Percentiles rank a stretch among this genome's conserved stretches.
Evolutionary conservation across 1,140 invertebrate genomes (phyloP).

Genomic region (Bombus difficillimus): DNA sequence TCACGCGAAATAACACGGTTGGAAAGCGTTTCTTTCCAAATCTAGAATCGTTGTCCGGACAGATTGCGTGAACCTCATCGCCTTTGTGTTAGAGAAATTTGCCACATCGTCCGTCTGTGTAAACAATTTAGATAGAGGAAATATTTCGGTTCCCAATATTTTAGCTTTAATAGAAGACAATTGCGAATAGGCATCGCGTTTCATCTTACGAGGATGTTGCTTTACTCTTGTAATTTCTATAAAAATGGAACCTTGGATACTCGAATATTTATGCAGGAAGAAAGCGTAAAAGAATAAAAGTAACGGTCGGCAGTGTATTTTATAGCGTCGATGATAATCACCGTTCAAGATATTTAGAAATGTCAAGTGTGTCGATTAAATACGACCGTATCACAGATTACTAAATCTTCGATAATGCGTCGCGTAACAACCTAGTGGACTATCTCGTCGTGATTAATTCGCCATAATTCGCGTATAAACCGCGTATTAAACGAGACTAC

Average conservation of each 20-base stretch:
- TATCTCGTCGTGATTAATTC: constrained; percentile 1
- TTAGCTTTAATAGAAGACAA: background rate
- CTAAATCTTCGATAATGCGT: constrained; percentile 10
- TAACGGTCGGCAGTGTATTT: too few relatives aligned
- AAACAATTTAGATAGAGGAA: too few relatives aligned
- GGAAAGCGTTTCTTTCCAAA: constrained; percentile 26
- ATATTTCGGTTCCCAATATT: too few relatives aligned
- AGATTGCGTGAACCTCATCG: background rate
- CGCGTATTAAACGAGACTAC: background rate
- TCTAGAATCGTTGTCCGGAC: constrained; percentile 26
- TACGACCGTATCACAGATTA: background rate
- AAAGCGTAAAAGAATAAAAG: fast-evolving
- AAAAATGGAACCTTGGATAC: too few relatives aligned
- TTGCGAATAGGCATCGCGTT: background rate
- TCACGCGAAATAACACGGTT: constrained; percentile 38
- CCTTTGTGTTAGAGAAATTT: background rate
- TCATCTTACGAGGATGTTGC: too few relatives aligned
- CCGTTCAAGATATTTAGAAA: too few relatives aligned
- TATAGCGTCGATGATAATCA: too few relatives aligned
- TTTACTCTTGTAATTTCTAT: too few relatives aligned
- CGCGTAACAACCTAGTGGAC: background rate
- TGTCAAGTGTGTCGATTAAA: too few relatives aligned
- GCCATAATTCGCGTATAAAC: background rate
- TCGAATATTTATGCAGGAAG: too few relatives aligned
- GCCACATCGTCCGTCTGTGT: too few relatives aligned